Evolutionary conservation across 2,797 vertebrate genomes (phyloP), one percentile per base, ranked within the genome.

Genomic region (Vireo griseus): DNA sequence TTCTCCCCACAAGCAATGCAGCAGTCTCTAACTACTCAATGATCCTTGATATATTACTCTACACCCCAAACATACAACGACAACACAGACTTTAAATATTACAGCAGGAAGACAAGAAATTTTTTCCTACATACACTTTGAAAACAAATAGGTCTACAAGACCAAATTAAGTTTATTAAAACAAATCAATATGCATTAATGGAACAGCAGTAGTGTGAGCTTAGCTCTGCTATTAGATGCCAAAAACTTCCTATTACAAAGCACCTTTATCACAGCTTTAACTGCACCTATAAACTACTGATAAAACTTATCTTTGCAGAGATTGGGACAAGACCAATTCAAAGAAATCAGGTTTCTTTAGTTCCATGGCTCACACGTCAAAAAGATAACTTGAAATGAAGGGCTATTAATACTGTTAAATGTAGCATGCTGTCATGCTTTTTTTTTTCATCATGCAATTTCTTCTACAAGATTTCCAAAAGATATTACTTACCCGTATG

Each of bases 401-500:
- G 37, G 14, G 24, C 10, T 54, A 17, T 52, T 76, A 61, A 57
- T 55, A 65, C 8, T 33, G 8, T 40, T 85, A 58, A 5, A 81
- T 1, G 8, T 37, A 93, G 44, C 16, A 47, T 39, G 26, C 15
- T 75, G 17, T 25, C 71, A 61, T 0, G 0, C 17, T 42, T 73
- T 88, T 69, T 78, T 57, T 62, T 28, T 6, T 44, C 84, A 77
- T 48, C 7, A 58, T 31, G 13, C 14, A 28, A 39, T 81, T 88
- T 84, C 45, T 93, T 68, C 71, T 65, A 18, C 4, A 33, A 75
- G 28, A 68, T 40, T 79, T 86, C 75, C 65, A 42, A 52, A 80
- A 80, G 12, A 57, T 65, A 42, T n/a, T 57, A 98, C 99, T 99
- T 98, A 99, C 99, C 97, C 98, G 98, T 97, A 99, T 99, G 95